These are phyloP conservation scores for Thalassarche chlororhynchos DNA, from an alignment of 2,113 vertebrate genomes.

Conservation along the genomic window DNA sequence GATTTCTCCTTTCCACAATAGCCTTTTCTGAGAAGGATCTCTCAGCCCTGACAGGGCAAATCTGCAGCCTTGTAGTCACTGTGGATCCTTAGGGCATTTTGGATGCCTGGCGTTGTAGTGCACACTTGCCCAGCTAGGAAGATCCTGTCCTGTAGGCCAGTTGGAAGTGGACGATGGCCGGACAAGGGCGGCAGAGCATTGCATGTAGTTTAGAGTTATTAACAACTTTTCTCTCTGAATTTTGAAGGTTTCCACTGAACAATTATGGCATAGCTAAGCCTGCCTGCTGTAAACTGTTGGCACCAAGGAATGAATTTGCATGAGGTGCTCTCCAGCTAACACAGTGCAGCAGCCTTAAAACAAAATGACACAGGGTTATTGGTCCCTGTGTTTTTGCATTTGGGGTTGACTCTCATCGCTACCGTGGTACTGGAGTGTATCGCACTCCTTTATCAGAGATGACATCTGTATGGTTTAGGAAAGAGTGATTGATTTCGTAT, in stretches of 20 bases:
- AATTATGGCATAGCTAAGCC: neutral
- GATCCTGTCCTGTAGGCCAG: neutral
- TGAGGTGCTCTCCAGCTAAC: neutral
- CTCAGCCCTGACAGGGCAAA: neutral
- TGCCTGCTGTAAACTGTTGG: neutral
- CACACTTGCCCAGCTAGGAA: too few relatives aligned
- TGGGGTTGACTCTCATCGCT: rapidly evolving
- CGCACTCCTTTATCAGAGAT: neutral
- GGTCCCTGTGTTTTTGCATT: neutral
- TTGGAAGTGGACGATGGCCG: neutral
- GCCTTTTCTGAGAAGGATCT: neutral
- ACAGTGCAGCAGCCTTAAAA: neutral
- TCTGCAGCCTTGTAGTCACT: neutral
- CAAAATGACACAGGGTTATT: neutral
- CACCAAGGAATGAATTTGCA: neutral
- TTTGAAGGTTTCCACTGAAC: neutral
- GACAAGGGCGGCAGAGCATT: neutral
- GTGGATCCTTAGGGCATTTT: rapidly evolving
- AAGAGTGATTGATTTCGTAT: neutral
- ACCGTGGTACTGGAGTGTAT: rapidly evolving
- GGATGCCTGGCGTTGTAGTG: neutral
- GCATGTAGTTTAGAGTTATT: too few relatives aligned
- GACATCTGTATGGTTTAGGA: neutral
- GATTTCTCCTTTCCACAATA: neutral
- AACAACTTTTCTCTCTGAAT: neutral